Base-by-base conservation (phyloP, 2,888 invertebrate species). In the Meghimatium bilineatum region DNA sequence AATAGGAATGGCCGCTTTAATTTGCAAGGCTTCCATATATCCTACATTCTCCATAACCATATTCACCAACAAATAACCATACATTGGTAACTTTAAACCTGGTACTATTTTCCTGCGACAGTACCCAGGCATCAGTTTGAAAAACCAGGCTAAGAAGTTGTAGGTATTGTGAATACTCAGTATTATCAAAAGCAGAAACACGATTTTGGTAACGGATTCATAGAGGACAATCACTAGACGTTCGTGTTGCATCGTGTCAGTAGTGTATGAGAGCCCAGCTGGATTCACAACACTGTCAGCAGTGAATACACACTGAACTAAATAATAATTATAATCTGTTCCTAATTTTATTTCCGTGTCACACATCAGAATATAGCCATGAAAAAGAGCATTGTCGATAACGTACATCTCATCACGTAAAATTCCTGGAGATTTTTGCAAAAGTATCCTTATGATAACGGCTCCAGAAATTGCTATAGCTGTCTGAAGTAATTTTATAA, bases 41-140 rank as follows among this genome's bases (percentile, higher is more conserved):
- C 78, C 78, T 1, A 38, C 38, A 44, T 78, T 78, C 26, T 78
- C 44, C 38, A 20, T 20, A 0, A 66, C 78, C 78, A 78, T 78
- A n/a, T 38, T n/a, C 36, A 78, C 20, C 56, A 78, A 38, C 17
- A 78, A 44, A 26, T 49, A 63, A n/a, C n/a, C 78, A 38, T 78
- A 44, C 20, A 78, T 38, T n/a, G 78, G 78, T 12, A 78, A 26
- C 23, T 44, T 38, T 20, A 0, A n/a, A n/a, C 8, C n/a, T n/a
- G 78, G 66, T 12, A 34, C 10, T 38, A 38, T 29, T 14, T 26
- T 29, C 1, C 36, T 44, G 1, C 44, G 63, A 17, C 23, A 78
- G 26, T 66, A 66, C 14, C 66, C 34, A 3, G 44, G 44, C 38
- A 66, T 66, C 38, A 78, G 66, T 44, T 44, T 66, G 29, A 67